A percentile compares a stretch with the other conserved stretches of the same genome.
These are phyloP conservation scores for Odontothrips loti DNA, from an alignment of 2,888 invertebrate genomes.

Conservation along the genomic window DNA sequence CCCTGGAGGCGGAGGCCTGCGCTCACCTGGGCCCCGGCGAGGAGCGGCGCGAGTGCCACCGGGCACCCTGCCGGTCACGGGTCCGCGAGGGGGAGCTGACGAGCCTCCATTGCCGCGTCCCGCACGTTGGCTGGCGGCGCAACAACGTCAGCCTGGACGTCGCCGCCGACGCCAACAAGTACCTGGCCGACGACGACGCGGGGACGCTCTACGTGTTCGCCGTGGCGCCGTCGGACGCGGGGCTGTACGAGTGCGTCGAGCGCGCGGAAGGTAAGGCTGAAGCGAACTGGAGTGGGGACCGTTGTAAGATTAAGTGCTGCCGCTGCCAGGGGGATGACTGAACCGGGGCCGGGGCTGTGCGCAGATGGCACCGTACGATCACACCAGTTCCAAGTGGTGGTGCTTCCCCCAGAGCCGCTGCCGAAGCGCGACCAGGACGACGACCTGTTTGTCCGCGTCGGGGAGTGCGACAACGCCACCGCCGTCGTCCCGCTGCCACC, in stretches of 20 bases:
- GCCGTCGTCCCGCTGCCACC: neutral
- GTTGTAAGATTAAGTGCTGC: no score
- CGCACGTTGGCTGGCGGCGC: neutral
- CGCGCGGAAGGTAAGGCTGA: neutral
- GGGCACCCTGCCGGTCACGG: neutral
- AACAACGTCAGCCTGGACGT: neutral
- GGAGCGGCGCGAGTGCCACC: neutral
- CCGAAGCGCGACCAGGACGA: neutral
- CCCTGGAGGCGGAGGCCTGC: neutral
- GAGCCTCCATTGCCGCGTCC: neutral
- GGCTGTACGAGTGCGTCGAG: neutral
- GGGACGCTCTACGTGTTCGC: neutral
- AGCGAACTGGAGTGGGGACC: neutral
- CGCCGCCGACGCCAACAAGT: neutral
- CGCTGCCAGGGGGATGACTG: no score
- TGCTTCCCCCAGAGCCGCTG: neutral
- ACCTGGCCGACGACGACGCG: slow-evolving; percentile 5
- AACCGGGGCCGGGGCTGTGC: neutral
- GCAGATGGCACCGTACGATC: neutral
- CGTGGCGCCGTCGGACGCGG: neutral
- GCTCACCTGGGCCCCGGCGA: neutral
- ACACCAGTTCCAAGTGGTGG: neutral
- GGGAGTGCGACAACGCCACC: neutral
- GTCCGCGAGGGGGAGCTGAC: neutral
- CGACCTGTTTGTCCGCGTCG: neutral